A percentile compares a stretch with the other conserved stretches of the same genome.
phyloP scores from a whole-genome alignment of 2,113 vertebrate genomes.

The Chunga burmeisteri region DNA sequence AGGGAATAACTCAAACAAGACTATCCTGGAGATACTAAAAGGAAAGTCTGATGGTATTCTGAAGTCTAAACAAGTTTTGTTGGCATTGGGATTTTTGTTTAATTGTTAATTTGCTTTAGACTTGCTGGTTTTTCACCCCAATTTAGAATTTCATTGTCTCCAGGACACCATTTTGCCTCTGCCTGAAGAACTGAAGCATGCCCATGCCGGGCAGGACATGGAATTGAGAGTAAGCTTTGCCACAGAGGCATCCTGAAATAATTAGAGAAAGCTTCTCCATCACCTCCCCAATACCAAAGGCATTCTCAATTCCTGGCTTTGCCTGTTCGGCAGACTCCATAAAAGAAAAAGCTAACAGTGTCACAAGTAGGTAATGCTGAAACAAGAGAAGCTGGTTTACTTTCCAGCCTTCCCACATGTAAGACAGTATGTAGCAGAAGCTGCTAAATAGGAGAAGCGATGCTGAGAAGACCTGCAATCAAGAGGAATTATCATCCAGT shows the following conservation, averaged over 20 bases:
- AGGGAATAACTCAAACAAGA: not conserved
- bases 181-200: not conserved
- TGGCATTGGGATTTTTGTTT: not conserved
- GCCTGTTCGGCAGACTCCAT: not conserved
- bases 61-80: not conserved
- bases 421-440: not conserved
- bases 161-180: not conserved
- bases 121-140: not conserved
- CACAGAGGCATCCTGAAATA: not conserved
- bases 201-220: not conserved
- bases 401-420: not conserved
- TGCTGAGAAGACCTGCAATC: not conserved
- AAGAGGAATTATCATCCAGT: not conserved
- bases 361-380: not conserved
- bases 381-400: not conserved
- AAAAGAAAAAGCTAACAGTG: not conserved
- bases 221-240: not conserved
- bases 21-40: not conserved
- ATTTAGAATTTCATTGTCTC: not conserved
- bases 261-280: not conserved
- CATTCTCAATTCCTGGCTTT: not conserved
- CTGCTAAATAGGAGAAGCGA: not conserved
- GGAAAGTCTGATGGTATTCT: not conserved
- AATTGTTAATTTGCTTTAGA: not conserved
- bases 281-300: not conserved